A percentile compares a stretch with the other conserved stretches of the same genome.
These are phyloP conservation scores for Drosophila villosipedis DNA, from an alignment of 2,888 invertebrate genomes.

Conservation along the genomic window DNA sequence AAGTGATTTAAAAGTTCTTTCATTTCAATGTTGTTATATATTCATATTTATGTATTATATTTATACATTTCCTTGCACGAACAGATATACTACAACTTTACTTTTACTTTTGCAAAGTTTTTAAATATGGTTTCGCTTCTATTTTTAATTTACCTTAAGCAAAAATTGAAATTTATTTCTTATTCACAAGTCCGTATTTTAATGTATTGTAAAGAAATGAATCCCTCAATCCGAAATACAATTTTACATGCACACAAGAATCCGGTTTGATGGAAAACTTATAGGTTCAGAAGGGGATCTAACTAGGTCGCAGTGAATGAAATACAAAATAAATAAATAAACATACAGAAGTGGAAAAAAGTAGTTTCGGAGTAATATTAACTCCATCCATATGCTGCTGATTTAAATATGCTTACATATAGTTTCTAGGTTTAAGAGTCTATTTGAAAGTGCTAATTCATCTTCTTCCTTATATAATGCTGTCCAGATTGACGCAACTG, in stretches of 20 bases:
- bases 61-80: neutral
- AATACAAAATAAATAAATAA: neutral
- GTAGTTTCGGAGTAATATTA: neutral
- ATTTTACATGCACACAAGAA: neutral
- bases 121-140: neutral
- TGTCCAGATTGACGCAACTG: no score
- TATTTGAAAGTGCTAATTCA: no score
- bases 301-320: neutral
- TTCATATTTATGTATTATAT: neutral
- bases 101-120: neutral
- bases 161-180: neutral
- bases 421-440: no score
- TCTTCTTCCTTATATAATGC: neutral
- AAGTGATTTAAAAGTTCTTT: neutral
- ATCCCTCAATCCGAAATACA: neutral
- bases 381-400: neutral
- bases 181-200: neutral
- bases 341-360: neutral
- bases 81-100: neutral
- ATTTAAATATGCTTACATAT: neutral
- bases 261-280: neutral
- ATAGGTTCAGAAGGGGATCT: neutral
- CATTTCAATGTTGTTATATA: neutral
- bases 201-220: neutral
- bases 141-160: neutral